Evolutionary conservation across 2,797 vertebrate genomes (phyloP), one percentile per base, ranked within the genome.

Genomic region (Xyrichtys novacula): DNA sequence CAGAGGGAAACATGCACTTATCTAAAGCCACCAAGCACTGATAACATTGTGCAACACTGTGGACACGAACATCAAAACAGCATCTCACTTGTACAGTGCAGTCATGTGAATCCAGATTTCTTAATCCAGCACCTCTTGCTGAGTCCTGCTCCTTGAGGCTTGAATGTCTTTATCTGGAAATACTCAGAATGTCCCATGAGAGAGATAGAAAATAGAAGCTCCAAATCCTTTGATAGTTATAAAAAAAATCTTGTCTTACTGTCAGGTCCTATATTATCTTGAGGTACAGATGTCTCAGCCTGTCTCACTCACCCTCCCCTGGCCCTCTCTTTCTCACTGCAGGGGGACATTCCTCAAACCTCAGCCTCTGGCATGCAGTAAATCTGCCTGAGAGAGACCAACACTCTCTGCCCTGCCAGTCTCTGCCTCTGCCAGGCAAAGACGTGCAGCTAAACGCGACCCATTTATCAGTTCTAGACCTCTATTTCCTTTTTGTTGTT

Each of bases 281-380:
- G 31, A 81, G 67, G 73, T 83, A 77, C 76, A 85, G 82, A 89
- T 80, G 69, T 47, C 69, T 80, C 53, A 7, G 74, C 64, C 60
- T 88, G 81, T 79, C 76, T 74, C 9, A 32, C 55, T 78, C 80
- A 73, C 77, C 78, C 85, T 76, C 76, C 76, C 47, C 58, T 78
- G 55, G 70, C 76, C 58, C 63, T 74, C 82, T 70, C 57, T 67
- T 49, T 80, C 79, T 87, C 90, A 85, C 88, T 87, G 78, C 78
- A 80, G 85, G 88, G 87, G 87, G 84, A 85, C 88, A 91, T 91
- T 92, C 89, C 85, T 91, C 81, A 85, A 83, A 83, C 63, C 72
- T 88, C 77, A 74, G 85, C 77, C 76, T 88, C 78, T 88, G 85
- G 86, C 86, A 85, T 79, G 88, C 80, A 85, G 83, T 89, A 91